A percentile compares a stretch with the other conserved stretches of the same genome.
phyloP scores from a whole-genome alignment of 1,140 invertebrate species.

The Pantala flavescens region DNA sequence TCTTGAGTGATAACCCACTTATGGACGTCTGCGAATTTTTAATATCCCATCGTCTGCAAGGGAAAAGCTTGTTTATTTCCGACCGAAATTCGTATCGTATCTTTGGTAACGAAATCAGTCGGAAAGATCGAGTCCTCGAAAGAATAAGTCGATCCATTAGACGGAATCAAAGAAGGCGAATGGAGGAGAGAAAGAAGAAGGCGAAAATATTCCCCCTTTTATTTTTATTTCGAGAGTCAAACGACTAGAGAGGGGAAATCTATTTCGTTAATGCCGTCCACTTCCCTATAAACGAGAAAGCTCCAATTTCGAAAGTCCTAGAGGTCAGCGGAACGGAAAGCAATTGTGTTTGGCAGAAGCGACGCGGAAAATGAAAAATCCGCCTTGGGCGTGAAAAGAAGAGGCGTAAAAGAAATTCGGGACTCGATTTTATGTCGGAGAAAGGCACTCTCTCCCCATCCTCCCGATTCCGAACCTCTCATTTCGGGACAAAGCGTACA shows the following conservation, averaged over 20 bases:
- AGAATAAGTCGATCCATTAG: too few relatives aligned
- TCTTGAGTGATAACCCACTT: too few relatives aligned
- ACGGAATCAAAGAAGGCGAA: too few relatives aligned
- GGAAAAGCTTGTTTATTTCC: too few relatives aligned
- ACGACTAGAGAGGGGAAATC: neutral
- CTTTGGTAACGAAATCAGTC: too few relatives aligned
- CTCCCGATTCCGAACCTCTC: neutral
- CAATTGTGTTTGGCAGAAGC: neutral
- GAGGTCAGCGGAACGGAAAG: neutral
- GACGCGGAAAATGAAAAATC: constrained; percentile 1
- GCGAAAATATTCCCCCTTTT: too few relatives aligned
- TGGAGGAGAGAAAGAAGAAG: too few relatives aligned
- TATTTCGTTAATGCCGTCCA: constrained; percentile 1
- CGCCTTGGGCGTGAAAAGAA: neutral
- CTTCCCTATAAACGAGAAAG: neutral
- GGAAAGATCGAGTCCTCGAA: too few relatives aligned
- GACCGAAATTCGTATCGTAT: too few relatives aligned
- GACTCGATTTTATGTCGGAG: neutral
- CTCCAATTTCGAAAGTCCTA: neutral
- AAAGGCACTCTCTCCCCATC: neutral
- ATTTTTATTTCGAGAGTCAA: too few relatives aligned
- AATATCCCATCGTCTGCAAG: too few relatives aligned
- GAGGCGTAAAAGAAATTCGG: neutral
- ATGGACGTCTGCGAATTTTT: too few relatives aligned
- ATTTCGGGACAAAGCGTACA: neutral